Evolutionary conservation across 2,797 vertebrate genomes (phyloP), one percentile per base, ranked within the genome.

Genomic region (Steatocranus sp.): DNA sequence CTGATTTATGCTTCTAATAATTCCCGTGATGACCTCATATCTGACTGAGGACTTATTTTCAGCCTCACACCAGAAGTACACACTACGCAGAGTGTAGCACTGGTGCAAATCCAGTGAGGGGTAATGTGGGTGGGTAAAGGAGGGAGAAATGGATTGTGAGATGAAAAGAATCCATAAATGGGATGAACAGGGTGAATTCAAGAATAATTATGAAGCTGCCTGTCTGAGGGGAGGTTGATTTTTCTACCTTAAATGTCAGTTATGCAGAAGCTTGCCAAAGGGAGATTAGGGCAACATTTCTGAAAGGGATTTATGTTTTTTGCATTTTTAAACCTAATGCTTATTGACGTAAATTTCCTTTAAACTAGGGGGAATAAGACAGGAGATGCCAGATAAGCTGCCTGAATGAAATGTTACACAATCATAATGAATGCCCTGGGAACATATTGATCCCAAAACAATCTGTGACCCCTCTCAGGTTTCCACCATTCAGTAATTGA

Each of bases 1-100:
- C 79, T 90, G 92, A 93, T 94, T 93, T 94, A 92, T 82, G 79
- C 84, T 80, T 17, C 84, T 88, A 83, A 90, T 92, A 89, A 90
- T 88, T 86, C 79, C 79, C 74, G 43, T 25, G 18, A 82, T 92
- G 90, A 94, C 89, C 86, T 95, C 92, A 94, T 92, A 90, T 89
- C 82, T 92, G 81, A 90, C 81, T 86, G 75, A 80, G 17, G 46
- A 82, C 80, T 87, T 85, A 85, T 91, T 87, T 88, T 91, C 83
- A 91, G 80, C 80, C 88, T 56, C 86, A 75, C 86, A 83, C 83
- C 88, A 84, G 81, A 87, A 83, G 54, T 63, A 58, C 68, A 36
- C 81, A 36, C 88, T 75, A 10, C 14, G 32, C 75, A 83, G 74
- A 80, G 41, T 9, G 54, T 41, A 66, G 76, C 85, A 46, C 18